Evolutionary conservation across 2,113 vertebrate species (phyloP), one percentile per base, ranked within the genome.

Genomic region (Cathartes aura): DNA sequence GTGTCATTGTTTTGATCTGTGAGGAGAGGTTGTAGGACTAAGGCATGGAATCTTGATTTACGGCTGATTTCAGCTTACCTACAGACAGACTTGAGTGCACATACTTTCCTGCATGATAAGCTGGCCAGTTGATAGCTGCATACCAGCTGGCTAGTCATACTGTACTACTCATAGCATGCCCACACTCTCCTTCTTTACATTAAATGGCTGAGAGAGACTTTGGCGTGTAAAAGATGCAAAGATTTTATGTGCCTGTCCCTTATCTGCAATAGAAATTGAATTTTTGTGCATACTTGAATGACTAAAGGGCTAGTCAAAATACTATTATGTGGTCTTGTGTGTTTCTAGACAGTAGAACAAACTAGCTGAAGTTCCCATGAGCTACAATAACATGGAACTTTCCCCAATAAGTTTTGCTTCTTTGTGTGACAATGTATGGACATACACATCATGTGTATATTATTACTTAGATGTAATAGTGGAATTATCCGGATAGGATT

Each of bases 261-360:
- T 52, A 24, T 6, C 21, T 55, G 36, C 43, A 27, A 30, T 10
- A 14, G 30, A 73, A 70, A 80, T 11, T 4, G 6, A 79, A 38
- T 40, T 88, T 90, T 21, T 71, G 12, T 72, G 16, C 38, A 12
- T 80, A 26, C 9, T 27, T 50, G 11, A 26, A 71, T 50, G 27
- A 81, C 23, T 56, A 43, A 64, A 82, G 21, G 13, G 7, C 23
- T 34, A 26, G 9, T 73, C 18, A 60, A 56, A 83, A 70, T 43
- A 11, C 30, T 47, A 5, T 20, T 38, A 19, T 5, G 9, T 34
- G 4, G 9, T 47, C 40, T 63, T 50, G 2, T 0, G 0, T 80
- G 45, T 80, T 74, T 82, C 48, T 75, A 34, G 38, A 20, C 10
- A 3, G 53, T 42, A 72, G 60, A 88, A 50, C 2, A 27, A 71